Evolutionary conservation across 2,113 vertebrate genomes (phyloP).

Genomic region (Ameiurus melas): DNA sequence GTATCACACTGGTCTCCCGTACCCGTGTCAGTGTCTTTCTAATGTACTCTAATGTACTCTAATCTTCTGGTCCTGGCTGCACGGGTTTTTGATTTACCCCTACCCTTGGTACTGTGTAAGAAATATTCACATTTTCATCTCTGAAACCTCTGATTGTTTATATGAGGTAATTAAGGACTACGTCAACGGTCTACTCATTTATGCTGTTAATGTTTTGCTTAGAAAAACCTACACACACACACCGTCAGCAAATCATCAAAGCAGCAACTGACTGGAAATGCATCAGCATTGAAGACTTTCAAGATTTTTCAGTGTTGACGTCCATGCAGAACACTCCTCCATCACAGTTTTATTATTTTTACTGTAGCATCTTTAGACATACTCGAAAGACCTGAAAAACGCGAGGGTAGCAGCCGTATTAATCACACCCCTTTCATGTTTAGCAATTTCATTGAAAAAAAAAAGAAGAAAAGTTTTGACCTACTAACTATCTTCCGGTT

Average conservation of each 20-base stretch:
- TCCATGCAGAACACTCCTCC: neutral
- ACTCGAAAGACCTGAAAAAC: neutral
- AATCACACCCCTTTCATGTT: constrained; percentile 8
- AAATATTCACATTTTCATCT: too few relatives aligned
- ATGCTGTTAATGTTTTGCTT: neutral
- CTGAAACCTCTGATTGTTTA: neutral
- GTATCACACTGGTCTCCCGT: too few relatives aligned
- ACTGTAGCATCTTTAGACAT: neutral
- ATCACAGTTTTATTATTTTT: neutral
- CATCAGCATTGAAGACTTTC: neutral
- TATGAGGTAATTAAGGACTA: neutral
- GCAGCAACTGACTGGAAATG: neutral
- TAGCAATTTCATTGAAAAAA: constrained; percentile 30
- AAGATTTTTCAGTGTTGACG: neutral
- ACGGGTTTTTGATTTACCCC: neutral
- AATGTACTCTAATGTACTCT: too few relatives aligned
- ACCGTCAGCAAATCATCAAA: neutral
- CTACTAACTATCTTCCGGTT: constrained; percentile 19
- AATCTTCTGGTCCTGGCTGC: neutral
- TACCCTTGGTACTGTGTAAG: neutral
- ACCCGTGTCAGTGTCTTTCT: too few relatives aligned
- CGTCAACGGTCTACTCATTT: neutral
- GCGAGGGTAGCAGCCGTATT: too few relatives aligned
- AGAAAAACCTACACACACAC: neutral
- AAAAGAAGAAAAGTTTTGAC: constrained; percentile 1